These are phyloP conservation scores for Calameuta pallipes DNA, from an alignment of 2,888 invertebrate genomes.

Conservation along the genomic window DNA sequence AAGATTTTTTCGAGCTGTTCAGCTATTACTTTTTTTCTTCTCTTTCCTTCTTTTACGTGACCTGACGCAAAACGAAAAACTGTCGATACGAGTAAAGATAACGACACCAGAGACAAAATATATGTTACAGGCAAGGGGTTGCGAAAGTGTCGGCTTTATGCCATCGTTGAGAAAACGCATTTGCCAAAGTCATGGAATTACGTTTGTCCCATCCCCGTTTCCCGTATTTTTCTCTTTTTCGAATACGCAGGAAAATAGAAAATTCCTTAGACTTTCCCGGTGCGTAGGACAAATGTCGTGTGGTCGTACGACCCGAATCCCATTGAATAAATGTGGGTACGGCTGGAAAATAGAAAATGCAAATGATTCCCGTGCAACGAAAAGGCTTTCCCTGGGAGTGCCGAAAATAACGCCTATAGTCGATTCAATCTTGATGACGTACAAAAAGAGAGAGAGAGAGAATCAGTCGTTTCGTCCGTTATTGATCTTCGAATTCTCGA, in stretches of 20 bases:
- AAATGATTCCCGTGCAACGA: background rate
- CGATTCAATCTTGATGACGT: background rate
- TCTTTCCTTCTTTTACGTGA: background rate
- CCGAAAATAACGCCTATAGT: background rate
- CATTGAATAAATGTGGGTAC: background rate
- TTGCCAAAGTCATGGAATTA: background rate
- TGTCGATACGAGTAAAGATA: too few relatives aligned
- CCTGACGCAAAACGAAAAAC: background rate
- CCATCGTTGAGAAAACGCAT: background rate
- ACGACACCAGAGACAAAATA: background rate
- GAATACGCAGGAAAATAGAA: background rate
- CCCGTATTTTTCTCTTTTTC: background rate
- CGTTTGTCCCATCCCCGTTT: background rate
- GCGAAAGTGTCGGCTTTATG: background rate
- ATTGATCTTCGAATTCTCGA: background rate
- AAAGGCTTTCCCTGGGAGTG: too few relatives aligned
- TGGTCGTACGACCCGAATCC: background rate
- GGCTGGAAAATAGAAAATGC: background rate
- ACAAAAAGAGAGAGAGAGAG: slow-evolving; percentile 9
- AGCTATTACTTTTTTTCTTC: background rate
- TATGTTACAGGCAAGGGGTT: background rate
- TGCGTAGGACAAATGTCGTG: background rate
- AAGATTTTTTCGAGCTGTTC: background rate
- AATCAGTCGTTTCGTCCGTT: background rate
- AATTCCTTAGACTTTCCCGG: background rate